Evolutionary conservation across 2,797 vertebrate genomes (phyloP), one percentile per base, ranked within the genome.

Genomic region (Miichthys miiuy): DNA sequence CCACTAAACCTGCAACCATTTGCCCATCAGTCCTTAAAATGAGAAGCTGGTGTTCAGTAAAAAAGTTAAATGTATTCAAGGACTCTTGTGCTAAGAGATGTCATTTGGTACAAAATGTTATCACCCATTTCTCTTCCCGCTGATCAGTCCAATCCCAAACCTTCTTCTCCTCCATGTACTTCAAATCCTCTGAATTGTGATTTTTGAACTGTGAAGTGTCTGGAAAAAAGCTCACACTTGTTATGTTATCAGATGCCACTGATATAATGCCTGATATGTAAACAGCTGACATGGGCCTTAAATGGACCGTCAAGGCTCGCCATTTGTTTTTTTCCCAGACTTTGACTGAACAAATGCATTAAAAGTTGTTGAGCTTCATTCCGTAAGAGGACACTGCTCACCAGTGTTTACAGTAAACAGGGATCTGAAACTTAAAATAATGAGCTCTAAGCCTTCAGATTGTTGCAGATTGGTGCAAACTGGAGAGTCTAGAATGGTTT

Each of bases 361-460:
- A 2, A 50, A 68, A 68, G 38, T 67, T 50, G 42, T 48, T 63
- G 14, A 21, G 18, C 23, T 68, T 73, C 25, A 41, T 16, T 5
- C 42, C 58, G 8, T 54, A 23, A 60, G 10, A n/a, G 25, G 34
- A 64, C 0, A 1, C 25, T n/a, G 46, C 50, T 65, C 20, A 60
- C 30, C 46, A 68, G 23, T 18, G 41, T 75, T 72, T 16, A n/a
- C 34, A 30, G 23, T 9, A 25, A 68, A 82, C 7, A 38, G 10
- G 7, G 6, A 66, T 71, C 41, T 72, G n/a, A 66, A 74, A 70
- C 2, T 9, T 20, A 50, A 86, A 84, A 72, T 84, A 84, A 87
- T 68, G 47, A 77, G 61, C 51, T 71, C 57, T 52, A 62, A 46
- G 68, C 14, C 13, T 57, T 60, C 18, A 58, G 18, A 54, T 44